These are phyloP conservation scores for Catharus fuscescens DNA, from an alignment of 2,113 vertebrate genomes.

Conservation along the genomic window DNA sequence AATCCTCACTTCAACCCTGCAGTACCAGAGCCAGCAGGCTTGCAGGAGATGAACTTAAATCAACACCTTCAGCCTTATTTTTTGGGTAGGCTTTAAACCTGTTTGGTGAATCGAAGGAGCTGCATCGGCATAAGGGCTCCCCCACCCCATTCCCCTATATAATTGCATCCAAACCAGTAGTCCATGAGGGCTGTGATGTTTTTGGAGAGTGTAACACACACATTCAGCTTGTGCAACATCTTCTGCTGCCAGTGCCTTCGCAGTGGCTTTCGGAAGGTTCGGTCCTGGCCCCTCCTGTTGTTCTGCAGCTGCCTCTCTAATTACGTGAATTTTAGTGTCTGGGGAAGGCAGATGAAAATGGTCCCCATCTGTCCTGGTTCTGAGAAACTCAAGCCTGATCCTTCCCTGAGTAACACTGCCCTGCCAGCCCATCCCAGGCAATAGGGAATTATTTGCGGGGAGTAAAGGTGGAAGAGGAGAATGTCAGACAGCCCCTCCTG, in stretches of 20 bases:
- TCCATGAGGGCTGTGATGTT: neutral
- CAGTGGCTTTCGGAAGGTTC: neutral
- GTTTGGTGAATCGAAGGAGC: neutral
- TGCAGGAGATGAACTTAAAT: neutral
- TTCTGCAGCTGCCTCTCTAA: neutral
- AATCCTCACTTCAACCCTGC: neutral
- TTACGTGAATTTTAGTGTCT: neutral
- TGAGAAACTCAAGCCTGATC: neutral
- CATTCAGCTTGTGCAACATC: neutral
- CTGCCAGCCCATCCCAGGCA: neutral
- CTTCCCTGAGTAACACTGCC: neutral
- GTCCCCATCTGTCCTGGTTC: neutral
- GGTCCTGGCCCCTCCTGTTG: neutral
- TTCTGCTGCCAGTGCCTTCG: neutral
- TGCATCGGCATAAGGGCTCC: neutral
- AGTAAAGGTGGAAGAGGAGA: constrained; percentile 27
- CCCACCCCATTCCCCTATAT: neutral
- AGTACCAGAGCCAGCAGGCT: neutral
- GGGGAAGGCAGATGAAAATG: neutral
- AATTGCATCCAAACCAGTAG: neutral
- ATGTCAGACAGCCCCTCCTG: constrained; percentile 47
- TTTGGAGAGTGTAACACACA: neutral
- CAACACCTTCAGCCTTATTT: neutral
- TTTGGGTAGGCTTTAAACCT: neutral
- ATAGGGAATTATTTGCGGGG: neutral